Percentiles rank a stretch among this genome's conserved stretches.
These are phyloP conservation scores for Luperina testacea DNA, from an alignment of 2,888 invertebrate genomes.

Conservation along the genomic window DNA sequence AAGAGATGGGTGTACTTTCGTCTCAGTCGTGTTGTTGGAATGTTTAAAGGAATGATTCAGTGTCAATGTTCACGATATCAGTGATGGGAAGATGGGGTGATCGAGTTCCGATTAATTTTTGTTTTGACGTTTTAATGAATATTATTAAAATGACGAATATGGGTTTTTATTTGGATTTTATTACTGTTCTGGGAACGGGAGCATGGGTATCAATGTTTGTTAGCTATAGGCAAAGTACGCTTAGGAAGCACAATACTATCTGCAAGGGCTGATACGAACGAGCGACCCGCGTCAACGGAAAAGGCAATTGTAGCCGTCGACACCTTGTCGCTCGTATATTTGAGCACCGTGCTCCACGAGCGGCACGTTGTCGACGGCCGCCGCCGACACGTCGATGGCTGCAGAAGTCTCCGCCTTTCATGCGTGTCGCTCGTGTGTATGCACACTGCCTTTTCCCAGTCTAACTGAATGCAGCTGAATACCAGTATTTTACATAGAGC, in stretches of 20 bases:
- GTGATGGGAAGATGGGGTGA: slow-evolving; percentile 59
- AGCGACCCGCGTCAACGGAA: not conserved
- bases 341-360: too few species aligned
- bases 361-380: not conserved
- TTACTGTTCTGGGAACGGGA: not conserved
- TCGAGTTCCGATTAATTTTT: slow-evolving; percentile 64
- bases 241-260: not conserved
- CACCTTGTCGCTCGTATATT: not conserved
- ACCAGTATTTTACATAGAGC: not conserved
- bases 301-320: not conserved
- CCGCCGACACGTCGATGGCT: not conserved
- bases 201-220: not conserved
- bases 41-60: slow-evolving; percentile 77
- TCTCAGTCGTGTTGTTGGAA: slow-evolving; percentile 71
- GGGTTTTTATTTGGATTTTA: slow-evolving; percentile 24
- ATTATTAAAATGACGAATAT: slow-evolving; percentile 45
- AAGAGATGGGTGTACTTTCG: slow-evolving; percentile 65
- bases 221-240: not conserved
- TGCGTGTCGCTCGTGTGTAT: not conserved
- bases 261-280: not conserved
- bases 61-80: slow-evolving; percentile 71
- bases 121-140: slow-evolving; percentile 64
- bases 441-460: not conserved
- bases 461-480: not conserved
- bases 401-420: not conserved